phyloP scores from a whole-genome alignment of 2,888 invertebrate genomes.

The Alloscopus bannaensis region DNA sequence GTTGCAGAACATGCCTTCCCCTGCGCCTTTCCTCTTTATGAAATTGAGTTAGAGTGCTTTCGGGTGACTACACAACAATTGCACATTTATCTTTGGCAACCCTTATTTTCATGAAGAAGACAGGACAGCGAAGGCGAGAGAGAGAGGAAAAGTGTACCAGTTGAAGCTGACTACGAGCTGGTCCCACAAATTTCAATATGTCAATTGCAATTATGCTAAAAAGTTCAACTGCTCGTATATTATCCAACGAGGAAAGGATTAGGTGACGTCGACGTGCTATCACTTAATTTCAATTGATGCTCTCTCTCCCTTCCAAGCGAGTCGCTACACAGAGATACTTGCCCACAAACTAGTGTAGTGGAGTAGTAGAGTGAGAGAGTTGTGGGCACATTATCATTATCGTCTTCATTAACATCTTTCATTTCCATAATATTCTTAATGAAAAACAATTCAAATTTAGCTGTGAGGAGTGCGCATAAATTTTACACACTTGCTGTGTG shows the following conservation, averaged over 20 bases:
- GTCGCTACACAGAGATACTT: no score
- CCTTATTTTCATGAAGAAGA: constrained; percentile 40
- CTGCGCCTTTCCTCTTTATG: no score
- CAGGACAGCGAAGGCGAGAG: no score
- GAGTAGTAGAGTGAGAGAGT: no score
- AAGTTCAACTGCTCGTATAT: constrained; percentile 31
- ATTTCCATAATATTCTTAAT: constrained; percentile 18
- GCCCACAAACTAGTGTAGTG: no score
- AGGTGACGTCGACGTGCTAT: not conserved
- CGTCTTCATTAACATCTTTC: constrained; percentile 17
- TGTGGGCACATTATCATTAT: constrained; percentile 1
- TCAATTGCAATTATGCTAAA: constrained; percentile 60
- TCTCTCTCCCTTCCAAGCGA: no score
- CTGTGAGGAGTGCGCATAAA: not conserved
- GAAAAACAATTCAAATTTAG: constrained; percentile 16
- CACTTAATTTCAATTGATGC: constrained; percentile 14
- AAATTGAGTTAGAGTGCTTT: no score
- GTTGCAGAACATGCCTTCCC: no score
- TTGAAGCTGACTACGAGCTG: constrained; percentile 25
- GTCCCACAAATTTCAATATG: constrained; percentile 55
- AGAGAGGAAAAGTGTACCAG: no score
- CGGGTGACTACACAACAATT: no score
- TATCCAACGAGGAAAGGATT: constrained; percentile 9
- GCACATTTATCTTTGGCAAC: constrained; percentile 55
- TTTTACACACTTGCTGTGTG: not conserved